Conservation (phyloP, 2,888 invertebrate species). For the Tuberolachnus salignus region DNA sequence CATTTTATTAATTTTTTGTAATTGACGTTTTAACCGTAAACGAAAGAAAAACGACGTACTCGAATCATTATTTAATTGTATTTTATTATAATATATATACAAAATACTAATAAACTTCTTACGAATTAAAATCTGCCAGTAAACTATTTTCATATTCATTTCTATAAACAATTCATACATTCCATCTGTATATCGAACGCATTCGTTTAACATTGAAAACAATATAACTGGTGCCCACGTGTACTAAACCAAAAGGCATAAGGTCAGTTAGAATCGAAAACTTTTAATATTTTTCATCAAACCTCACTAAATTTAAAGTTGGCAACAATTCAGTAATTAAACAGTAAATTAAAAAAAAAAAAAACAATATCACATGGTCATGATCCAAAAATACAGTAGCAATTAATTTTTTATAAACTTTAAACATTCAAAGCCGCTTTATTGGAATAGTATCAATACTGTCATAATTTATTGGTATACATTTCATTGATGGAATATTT, state of each 20-base stretch:
- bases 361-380: constrained; percentile 19
- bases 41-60: no score
- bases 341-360: constrained; percentile 26
- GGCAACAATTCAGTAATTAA: constrained; percentile 29
- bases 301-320: constrained; percentile 15
- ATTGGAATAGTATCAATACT: constrained; percentile 44
- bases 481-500: not conserved
- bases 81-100: no score
- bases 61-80: no score
- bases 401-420: constrained; percentile 21
- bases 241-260: not conserved
- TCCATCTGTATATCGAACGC: not conserved
- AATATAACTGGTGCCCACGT: not conserved
- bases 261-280: constrained; percentile 2
- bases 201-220: not conserved
- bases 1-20: no score
- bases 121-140: not conserved
- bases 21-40: no score
- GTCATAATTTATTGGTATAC: constrained; percentile 1
- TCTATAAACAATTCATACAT: not conserved
- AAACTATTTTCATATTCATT: not conserved
- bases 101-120: no score
- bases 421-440: constrained; percentile 8
- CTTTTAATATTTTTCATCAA: constrained; percentile 15
- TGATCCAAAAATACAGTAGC: constrained; percentile 23